Conservation (phyloP, 2,113 vertebrate species). For the Microcebus griseorufus region DNA sequence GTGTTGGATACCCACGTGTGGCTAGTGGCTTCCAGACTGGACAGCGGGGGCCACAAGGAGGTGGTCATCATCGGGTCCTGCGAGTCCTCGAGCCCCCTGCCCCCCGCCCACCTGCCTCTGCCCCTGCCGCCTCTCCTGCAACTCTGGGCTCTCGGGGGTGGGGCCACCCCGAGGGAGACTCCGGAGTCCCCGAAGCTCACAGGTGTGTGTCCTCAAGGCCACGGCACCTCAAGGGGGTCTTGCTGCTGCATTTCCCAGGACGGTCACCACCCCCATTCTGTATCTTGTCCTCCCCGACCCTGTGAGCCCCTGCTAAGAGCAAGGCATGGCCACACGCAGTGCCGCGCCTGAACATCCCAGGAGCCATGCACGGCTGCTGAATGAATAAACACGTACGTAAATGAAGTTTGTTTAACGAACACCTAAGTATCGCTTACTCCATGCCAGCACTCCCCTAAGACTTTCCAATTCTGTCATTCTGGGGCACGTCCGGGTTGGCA, state of each 20-base stretch:
- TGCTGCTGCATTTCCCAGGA: not conserved
- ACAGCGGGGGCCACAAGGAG: rapidly evolving
- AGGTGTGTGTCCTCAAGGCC: too few species aligned
- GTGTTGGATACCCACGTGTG: rapidly evolving
- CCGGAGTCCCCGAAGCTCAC: not conserved
- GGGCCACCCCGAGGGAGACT: not conserved
- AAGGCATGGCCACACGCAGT: rapidly evolving
- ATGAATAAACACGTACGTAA: rapidly evolving
- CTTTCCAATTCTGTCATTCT: rapidly evolving
- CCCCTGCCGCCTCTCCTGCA: rapidly evolving
- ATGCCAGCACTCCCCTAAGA: rapidly evolving
- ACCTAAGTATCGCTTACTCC: rapidly evolving
- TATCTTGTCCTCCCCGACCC: not conserved
- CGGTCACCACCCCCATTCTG: not conserved
- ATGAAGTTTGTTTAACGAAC: too few species aligned
- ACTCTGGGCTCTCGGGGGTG: rapidly evolving
- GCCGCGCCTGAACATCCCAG: rapidly evolving
- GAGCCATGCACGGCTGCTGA: not conserved
- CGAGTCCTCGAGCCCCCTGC: rapidly evolving
- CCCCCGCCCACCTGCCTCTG: rapidly evolving
- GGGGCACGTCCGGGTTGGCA: not conserved
- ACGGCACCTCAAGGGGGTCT: rapidly evolving
- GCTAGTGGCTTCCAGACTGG: not conserved
- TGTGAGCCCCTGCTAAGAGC: not conserved
- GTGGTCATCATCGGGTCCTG: rapidly evolving